Percentiles rank a stretch among this genome's conserved stretches.
Evolutionary conservation across 2,113 vertebrate species (phyloP).

Genomic region (Coptodon bakossiorum): DNA sequence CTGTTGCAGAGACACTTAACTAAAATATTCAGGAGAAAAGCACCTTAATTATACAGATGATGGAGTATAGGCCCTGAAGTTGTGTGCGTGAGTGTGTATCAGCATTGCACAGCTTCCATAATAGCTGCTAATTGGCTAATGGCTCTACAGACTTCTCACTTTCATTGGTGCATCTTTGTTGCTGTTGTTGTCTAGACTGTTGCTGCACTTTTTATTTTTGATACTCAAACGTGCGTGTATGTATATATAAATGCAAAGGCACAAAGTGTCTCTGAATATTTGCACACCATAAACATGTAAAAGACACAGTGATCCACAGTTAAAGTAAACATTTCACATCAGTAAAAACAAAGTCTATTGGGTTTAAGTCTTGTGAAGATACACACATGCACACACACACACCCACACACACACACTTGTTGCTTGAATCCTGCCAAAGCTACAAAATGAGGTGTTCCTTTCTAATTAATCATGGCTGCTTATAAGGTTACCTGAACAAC

Average conservation of each 20-base stretch:
- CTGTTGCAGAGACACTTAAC: conserved; percentile 33
- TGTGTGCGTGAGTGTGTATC: background rate
- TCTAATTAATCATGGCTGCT: conserved; percentile 53
- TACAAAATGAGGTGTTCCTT: conserved; percentile 34
- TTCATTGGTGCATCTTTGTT: conserved; percentile 33
- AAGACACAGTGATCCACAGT: background rate
- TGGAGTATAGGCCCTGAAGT: conserved; percentile 39
- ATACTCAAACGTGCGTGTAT: background rate
- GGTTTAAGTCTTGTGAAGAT: conserved; percentile 32
- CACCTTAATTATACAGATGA: conserved; percentile 65
- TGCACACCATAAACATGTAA: background rate
- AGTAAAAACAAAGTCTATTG: background rate
- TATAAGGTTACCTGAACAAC: conserved; percentile 38
- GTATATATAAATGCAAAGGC: background rate
- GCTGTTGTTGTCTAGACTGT: conserved; percentile 18
- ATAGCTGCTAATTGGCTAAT: conserved; percentile 42
- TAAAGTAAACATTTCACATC: background rate
- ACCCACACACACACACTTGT: background rate
- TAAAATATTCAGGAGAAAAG: conserved; percentile 65
- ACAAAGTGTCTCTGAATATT: background rate
- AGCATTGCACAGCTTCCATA: conserved; percentile 22
- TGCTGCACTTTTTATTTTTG: background rate
- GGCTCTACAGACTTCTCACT: conserved; percentile 1
- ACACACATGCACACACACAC: background rate
- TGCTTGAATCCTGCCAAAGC: conserved; percentile 18